Conservation (phyloP, 2,113 vertebrate genomes). For the Athene noctua region DNA sequence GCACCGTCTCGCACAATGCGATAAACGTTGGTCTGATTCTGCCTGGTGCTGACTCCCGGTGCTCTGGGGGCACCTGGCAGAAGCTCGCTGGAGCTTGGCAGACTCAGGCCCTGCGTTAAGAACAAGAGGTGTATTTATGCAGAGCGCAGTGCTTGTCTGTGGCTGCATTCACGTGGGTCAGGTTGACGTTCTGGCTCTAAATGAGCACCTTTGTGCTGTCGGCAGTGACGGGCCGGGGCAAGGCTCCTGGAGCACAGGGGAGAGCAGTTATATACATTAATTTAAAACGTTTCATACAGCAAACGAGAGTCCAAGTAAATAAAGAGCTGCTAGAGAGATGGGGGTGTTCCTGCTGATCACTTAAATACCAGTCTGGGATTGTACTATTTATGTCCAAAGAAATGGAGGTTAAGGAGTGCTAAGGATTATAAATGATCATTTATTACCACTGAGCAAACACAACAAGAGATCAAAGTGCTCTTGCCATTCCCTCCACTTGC, state of each 20-base stretch:
- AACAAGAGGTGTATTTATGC: slow-evolving; percentile 51
- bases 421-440: neutral
- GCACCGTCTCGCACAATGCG: accelerated
- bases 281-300: neutral
- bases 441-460: neutral
- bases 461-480: neutral
- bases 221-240: neutral
- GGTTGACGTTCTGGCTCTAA: slow-evolving; percentile 50
- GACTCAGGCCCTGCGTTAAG: neutral
- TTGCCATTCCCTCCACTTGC: neutral
- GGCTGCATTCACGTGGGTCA: slow-evolving; percentile 20
- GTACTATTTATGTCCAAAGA: slow-evolving; percentile 19
- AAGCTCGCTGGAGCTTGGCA: neutral
- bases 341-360: slow-evolving; percentile 6
- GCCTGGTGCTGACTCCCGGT: neutral
- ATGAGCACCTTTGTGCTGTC: slow-evolving; percentile 60
- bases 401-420: neutral
- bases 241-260: slow-evolving; percentile 18
- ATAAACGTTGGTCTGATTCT: neutral
- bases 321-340: slow-evolving; percentile 6
- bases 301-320: neutral
- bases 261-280: neutral
- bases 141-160: neutral
- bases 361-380: neutral
- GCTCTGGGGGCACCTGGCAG: slow-evolving; percentile 24